phyloP scores from a whole-genome alignment of 1,140 invertebrate species.

The Doryteuthis pealeii region DNA sequence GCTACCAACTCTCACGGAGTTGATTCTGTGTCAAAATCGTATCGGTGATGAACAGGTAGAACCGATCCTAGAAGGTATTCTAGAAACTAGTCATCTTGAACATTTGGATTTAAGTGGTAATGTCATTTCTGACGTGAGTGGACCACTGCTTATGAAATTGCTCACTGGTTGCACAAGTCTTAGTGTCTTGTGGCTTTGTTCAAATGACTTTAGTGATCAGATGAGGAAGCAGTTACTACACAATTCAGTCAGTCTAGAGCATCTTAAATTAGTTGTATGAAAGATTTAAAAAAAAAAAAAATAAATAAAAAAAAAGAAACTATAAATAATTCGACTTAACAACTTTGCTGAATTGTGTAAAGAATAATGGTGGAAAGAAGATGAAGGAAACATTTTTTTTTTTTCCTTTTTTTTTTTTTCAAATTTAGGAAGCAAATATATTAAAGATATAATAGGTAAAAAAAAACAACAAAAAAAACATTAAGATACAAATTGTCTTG shows the following conservation, averaged over 20 bases:
- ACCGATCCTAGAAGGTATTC: constrained; percentile 17
- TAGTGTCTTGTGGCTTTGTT: constrained; percentile 22
- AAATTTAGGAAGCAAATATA: too few relatives aligned
- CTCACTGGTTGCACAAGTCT: constrained; percentile 10
- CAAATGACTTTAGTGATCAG: constrained; percentile 25
- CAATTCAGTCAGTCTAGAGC: constrained; percentile 16
- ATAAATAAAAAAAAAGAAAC: too few relatives aligned
- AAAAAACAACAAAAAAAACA: too few relatives aligned
- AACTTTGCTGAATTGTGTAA: too few relatives aligned
- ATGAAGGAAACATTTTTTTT: too few relatives aligned
- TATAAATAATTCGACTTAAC: too few relatives aligned
- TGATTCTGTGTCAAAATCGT: constrained; percentile 29
- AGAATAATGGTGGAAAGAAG: too few relatives aligned
- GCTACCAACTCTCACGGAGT: constrained; percentile 16
- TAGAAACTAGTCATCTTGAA: constrained; percentile 14
- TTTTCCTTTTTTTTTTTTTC: too few relatives aligned
- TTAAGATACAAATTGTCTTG: too few relatives aligned
- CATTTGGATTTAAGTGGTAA: constrained; percentile 34
- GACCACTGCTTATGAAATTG: constrained; percentile 21
- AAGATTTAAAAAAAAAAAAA: too few relatives aligned
- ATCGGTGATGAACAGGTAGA: constrained; percentile 24
- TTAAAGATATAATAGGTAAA: too few relatives aligned
- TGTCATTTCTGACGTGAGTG: constrained; percentile 25
- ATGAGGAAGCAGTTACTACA: constrained; percentile 24
- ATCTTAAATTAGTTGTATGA: constrained; percentile 30